phyloP scores from a whole-genome alignment of 2,888 invertebrate species.

The Tetragonisca angustula region DNA sequence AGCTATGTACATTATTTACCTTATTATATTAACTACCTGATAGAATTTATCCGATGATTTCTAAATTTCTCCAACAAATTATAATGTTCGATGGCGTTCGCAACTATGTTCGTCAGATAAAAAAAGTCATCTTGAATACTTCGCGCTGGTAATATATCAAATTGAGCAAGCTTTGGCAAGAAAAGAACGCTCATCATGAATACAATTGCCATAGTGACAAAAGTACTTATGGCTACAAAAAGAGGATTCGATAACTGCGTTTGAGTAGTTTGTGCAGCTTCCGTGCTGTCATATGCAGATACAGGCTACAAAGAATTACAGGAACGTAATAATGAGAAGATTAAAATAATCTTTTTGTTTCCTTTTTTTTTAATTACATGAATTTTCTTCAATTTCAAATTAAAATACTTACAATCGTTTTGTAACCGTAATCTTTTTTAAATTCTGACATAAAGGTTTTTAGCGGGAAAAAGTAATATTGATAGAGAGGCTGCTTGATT shows the following conservation, averaged over 20 bases:
- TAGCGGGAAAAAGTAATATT: slow-evolving; percentile 86
- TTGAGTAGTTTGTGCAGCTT: slow-evolving; percentile 62
- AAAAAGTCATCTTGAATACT: slow-evolving; percentile 70
- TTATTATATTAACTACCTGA: slow-evolving; percentile 23
- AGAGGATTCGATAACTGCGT: slow-evolving; percentile 85
- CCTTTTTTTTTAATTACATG: not conserved
- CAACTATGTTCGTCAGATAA: slow-evolving; percentile 69
- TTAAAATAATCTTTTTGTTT: not conserved
- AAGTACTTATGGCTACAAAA: slow-evolving; percentile 86
- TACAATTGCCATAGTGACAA: slow-evolving; percentile 86
- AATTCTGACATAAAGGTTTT: slow-evolving; percentile 84
- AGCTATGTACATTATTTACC: not conserved
- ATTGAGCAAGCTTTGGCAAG: slow-evolving; percentile 84
- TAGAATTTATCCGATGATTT: slow-evolving; percentile 6
- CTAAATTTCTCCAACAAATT: slow-evolving; percentile 43
- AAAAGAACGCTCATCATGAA: slow-evolving; percentile 85
- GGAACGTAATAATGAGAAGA: not conserved
- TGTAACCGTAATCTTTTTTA: slow-evolving; percentile 67
- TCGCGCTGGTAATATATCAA: slow-evolving; percentile 65
- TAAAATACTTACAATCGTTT: slow-evolving; percentile 66
- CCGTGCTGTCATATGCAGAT: slow-evolving; percentile 52
- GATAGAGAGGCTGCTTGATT: slow-evolving; percentile 73
- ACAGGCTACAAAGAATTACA: slow-evolving; percentile 60
- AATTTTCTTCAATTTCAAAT: not conserved
- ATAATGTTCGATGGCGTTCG: slow-evolving; percentile 71